phyloP scores from a whole-genome alignment of 2,113 vertebrate species.

The Paralichthys olivaceus region DNA sequence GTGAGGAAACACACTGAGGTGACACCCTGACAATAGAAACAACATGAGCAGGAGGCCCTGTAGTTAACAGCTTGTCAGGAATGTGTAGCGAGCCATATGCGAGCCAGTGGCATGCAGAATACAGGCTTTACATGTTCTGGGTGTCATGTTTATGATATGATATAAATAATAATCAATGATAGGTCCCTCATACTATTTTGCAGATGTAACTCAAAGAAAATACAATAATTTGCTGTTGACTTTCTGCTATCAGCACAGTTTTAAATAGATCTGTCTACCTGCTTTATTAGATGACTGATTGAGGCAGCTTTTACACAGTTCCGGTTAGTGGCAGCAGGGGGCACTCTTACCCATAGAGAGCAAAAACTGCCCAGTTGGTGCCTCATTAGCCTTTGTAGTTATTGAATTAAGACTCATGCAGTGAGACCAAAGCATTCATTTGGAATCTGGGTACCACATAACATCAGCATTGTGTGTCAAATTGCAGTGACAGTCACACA shows the following conservation, averaged over 20 bases:
- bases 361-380: conserved; percentile 6
- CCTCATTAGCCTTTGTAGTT: conserved; percentile 28
- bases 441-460: conserved; percentile 29
- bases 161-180: neutral
- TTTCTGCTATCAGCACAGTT: neutral
- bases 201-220: neutral
- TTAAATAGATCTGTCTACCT: neutral
- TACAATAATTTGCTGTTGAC: neutral
- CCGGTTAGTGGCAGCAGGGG: conserved; percentile 54
- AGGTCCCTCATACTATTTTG: neutral
- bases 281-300: neutral
- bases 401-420: conserved; percentile 26
- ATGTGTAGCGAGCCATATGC: neutral
- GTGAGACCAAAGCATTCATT: conserved; percentile 27
- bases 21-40: conserved; percentile 39
- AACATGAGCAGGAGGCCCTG: conserved; percentile 14
- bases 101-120: neutral
- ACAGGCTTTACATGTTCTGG: neutral
- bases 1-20: conserved; percentile 48
- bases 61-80: conserved; percentile 19
- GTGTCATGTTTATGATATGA: neutral
- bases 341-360: conserved; percentile 25
- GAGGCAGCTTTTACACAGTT: conserved; percentile 6
- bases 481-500: conserved; percentile 14
- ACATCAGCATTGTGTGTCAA: conserved; percentile 18